Evolutionary conservation across 2,888 invertebrate genomes (phyloP), one percentile per base, ranked within the genome.

Genomic region (Dryocosmus kuriphilus): DNA sequence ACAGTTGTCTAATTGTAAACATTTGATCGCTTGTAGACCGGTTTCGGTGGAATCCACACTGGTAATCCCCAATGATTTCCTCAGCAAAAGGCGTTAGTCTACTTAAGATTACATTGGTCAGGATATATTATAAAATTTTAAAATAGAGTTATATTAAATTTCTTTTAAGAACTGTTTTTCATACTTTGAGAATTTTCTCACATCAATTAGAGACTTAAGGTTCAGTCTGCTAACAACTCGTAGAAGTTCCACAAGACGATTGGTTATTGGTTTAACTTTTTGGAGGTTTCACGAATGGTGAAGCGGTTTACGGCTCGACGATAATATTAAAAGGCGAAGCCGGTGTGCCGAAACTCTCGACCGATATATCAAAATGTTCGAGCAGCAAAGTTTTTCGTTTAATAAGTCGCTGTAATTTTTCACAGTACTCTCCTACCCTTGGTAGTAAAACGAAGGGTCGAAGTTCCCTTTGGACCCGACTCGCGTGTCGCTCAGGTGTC

Each of bases 321-420:
- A 85, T 82, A 80, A 85, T 79, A 82, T 79, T 80, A 79, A 80
- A 79, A 79, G 79, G 38, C n/a, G 30, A n/a, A 51, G 51, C 74
- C 30, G 57, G 74, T 57, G 14, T 62, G 62, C 35, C 32, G n/a
- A 35, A 63, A 38, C 41, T 46, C 73, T 73, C 27, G 24, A 11
- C 46, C 78, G 75, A 82, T 82, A 77, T 76, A 80, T 83, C 83
- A 83, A 82, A 83, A 57, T 77, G 79, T n/a, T 62, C 74, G 76
- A 77, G 62, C 79, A 82, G 82, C 81, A 82, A 88, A 90, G 86
- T 90, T 90, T 90, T 86, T 85, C 87, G 88, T 90, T 90, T 90
- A 90, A 90, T 90, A 90, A 90, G 88, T 89, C 84, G 79, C 84
- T 83, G 86, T 88, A 84, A 90, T 90, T 90, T 90, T 90, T 90